A percentile compares a stretch with the other conserved stretches of the same genome.
Conservation (phyloP, 2,888 invertebrate genomes). For the Drosophila gaucha region DNA sequence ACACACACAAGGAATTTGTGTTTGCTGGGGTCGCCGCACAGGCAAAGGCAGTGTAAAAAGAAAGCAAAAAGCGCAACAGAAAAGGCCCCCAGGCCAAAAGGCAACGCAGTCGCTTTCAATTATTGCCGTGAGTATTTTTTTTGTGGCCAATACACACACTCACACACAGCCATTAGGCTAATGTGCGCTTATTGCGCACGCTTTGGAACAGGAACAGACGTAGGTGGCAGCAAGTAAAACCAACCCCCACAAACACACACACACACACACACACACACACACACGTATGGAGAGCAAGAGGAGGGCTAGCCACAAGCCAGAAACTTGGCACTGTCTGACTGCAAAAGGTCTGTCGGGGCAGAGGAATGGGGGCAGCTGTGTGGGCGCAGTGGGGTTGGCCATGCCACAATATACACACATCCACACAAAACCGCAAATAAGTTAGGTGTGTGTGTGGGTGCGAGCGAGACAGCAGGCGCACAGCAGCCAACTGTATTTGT, state of each 20-base stretch:
- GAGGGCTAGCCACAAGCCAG: constrained; percentile 60
- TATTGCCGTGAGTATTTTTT: constrained; percentile 70
- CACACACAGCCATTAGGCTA: constrained; percentile 74
- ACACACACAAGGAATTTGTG: constrained; percentile 14
- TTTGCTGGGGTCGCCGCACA: constrained; percentile 23
- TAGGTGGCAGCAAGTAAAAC: constrained; percentile 43
- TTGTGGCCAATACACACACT: constrained; percentile 68
- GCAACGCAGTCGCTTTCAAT: constrained; percentile 73
- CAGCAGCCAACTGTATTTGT: constrained; percentile 57
- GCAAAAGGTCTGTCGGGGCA: constrained; percentile 7
- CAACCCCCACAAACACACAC: constrained; percentile 34
- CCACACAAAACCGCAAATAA: constrained; percentile 31
- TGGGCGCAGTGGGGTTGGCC: constrained; percentile 12
- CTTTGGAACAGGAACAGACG: constrained; percentile 65
- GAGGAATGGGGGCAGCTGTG: constrained; percentile 2
- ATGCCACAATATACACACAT: constrained; percentile 45
- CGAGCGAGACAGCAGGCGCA: constrained; percentile 34
- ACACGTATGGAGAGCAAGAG: constrained; percentile 1
- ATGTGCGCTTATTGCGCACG: constrained; percentile 81
- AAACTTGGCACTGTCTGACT: constrained; percentile 75
- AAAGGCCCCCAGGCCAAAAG: constrained; percentile 55
- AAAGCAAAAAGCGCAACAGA: constrained; percentile 53
- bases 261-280: background rate
- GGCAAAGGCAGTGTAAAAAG: constrained; percentile 7
- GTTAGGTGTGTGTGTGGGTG: constrained; percentile 23